Evolutionary conservation across 1,140 invertebrate species (phyloP), one percentile per base, ranked within the genome.

Genomic region (Macrotrachela quadricornifera): DNA sequence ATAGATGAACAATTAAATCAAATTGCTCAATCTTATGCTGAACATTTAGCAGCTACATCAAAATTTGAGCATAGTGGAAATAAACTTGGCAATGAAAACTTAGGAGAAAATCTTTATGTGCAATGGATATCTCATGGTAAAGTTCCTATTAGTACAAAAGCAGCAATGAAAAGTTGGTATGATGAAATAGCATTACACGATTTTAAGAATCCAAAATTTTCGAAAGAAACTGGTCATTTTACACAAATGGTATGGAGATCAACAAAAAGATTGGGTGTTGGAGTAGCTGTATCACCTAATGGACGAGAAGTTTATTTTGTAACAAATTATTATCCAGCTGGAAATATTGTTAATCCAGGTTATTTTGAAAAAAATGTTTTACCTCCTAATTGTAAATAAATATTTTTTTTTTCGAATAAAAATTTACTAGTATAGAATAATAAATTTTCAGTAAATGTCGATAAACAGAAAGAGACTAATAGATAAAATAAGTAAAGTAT

Each of bases 21-120:
- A 59, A 76, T 79, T 60, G 82, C 82, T 38, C 82, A 85, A 68
- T 77, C 79, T 15, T 84, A 81, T 81, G 82, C 82, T 0, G 83
- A 84, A 64, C 78, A 82, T 60, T 68, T 85, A 50, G 81, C 80
- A 10, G 79, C 80, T 58, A 81, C 76, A 0, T 80, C 81, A 63
- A 76, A 75, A 51, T 82, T 84, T 65, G 79, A 82, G 64, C 73
- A 80, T 58, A 67, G 68, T 49, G 79, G 79, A 59, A 77, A 80
- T 61, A 56, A 43, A 8, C 50, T 59, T 3, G 56, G 60, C 15
- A 64, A 63, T 0, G 55, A 61, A 3, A 49, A 56, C 11, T n/a
- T 68, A 8, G 67, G 67, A n/a, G 67, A 69, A 56, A 69, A 66
- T 50, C 61, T 69, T 18, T 63, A 64, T 37, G 59, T 57, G 41